phyloP scores from a whole-genome alignment of 2,797 vertebrate species.

The Fundulus diaphanus region DNA sequence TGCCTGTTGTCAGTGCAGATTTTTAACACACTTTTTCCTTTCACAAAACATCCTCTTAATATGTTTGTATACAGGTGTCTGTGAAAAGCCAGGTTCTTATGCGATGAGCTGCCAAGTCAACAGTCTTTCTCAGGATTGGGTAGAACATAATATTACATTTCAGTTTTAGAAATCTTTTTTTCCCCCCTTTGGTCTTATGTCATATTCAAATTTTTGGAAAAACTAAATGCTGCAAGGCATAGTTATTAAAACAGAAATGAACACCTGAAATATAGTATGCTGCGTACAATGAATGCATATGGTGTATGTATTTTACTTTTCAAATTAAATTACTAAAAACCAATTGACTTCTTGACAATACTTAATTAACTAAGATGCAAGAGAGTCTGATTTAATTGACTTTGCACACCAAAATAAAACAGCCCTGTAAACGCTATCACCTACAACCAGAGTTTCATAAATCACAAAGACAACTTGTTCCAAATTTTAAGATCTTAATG shows the following conservation, averaged over 20 bases:
- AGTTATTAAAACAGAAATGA: not conserved
- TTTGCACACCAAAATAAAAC: slow-evolving; percentile 13
- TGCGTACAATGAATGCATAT: not conserved
- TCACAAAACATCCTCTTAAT: not conserved
- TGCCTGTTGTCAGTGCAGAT: not conserved
- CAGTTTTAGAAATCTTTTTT: too few species aligned
- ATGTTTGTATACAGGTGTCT: not conserved
- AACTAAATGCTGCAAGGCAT: too few species aligned
- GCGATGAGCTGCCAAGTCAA: too few species aligned
- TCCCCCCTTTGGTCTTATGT: too few species aligned
- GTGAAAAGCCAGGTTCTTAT: too few species aligned
- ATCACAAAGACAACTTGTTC: slow-evolving; percentile 21
- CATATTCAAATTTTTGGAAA: too few species aligned
- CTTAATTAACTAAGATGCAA: not conserved
- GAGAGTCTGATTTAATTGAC: slow-evolving; percentile 15
- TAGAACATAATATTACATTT: too few species aligned
- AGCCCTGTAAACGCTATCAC: slow-evolving; percentile 7
- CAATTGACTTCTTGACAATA: not conserved
- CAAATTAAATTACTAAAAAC: not conserved
- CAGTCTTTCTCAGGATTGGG: too few species aligned
- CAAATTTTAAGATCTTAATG: slow-evolving; percentile 38
- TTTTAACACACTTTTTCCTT: not conserved
- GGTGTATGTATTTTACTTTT: not conserved
- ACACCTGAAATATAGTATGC: not conserved
- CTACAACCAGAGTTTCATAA: slow-evolving; percentile 19